Conservation (phyloP, 2,797 vertebrate species). For the Apogon hyalosoma region DNA sequence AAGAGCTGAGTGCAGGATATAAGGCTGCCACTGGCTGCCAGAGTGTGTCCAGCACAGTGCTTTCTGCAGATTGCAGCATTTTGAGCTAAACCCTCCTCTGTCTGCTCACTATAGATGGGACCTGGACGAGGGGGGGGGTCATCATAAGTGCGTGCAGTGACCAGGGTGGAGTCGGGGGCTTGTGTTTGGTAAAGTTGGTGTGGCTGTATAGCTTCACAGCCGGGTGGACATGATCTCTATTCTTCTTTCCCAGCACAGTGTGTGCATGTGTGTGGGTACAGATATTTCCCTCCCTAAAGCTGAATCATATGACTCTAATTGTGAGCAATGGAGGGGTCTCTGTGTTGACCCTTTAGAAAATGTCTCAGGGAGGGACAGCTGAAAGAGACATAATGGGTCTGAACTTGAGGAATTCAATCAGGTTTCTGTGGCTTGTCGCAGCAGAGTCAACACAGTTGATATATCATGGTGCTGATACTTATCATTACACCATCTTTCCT, state of each 20-base stretch:
- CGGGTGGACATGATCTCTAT: slow-evolving; percentile 35
- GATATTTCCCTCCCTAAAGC: slow-evolving; percentile 63
- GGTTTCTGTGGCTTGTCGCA: slow-evolving; percentile 9
- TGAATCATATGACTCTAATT: slow-evolving; percentile 66
- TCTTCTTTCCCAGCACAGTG: slow-evolving; percentile 34
- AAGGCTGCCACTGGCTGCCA: slow-evolving; percentile 71
- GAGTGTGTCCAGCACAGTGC: slow-evolving; percentile 74
- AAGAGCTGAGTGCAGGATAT: slow-evolving; percentile 85
- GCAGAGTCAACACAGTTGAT: not conserved
- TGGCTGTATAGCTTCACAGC: slow-evolving; percentile 51
- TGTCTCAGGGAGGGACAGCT: slow-evolving; percentile 16
- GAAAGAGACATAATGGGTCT: slow-evolving; percentile 8
- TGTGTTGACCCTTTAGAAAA: slow-evolving; percentile 29
- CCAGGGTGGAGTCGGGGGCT: slow-evolving; percentile 42
- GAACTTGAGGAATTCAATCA: not conserved
- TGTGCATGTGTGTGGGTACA: slow-evolving; percentile 23
- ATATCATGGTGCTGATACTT: not conserved
- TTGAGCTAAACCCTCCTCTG: slow-evolving; percentile 82
- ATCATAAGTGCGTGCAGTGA: slow-evolving; percentile 49
- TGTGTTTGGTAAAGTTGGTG: slow-evolving; percentile 45
- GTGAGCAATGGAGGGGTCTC: slow-evolving; percentile 30
- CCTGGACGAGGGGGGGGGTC: slow-evolving; percentile 65
- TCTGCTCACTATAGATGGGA: slow-evolving; percentile 76
- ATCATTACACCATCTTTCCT: not conserved
- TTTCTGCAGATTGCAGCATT: slow-evolving; percentile 86